Conservation (phyloP, 2,888 invertebrate genomes). For the Tetropium fuscum region DNA sequence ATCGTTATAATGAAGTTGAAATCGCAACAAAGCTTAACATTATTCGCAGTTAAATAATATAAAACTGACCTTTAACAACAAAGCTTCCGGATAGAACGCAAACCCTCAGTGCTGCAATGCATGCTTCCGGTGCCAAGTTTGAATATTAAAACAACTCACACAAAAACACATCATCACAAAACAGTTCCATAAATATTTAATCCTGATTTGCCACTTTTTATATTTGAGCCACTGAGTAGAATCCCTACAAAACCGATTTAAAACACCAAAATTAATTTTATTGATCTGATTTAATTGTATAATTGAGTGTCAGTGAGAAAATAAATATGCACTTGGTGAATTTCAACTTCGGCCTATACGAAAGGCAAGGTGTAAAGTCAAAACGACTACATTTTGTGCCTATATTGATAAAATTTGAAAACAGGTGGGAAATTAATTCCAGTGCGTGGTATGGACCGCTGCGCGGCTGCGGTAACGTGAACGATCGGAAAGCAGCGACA, state of each 20-base stretch:
- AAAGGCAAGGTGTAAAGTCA: background rate
- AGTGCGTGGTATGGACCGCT: background rate
- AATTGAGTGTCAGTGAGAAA: background rate
- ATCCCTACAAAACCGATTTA: background rate
- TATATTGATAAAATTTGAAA: conserved; percentile 17
- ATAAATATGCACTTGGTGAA: background rate
- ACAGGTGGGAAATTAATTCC: conserved; percentile 31
- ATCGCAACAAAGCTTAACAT: conserved; percentile 6
- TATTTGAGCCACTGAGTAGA: background rate
- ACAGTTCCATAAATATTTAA: background rate
- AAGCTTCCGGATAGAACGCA: conserved; percentile 37
- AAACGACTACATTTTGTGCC: conserved; percentile 23
- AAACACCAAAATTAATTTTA: background rate
- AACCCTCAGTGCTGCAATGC: conserved; percentile 38
- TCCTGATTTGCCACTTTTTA: background rate
- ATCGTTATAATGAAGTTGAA: too few relatives aligned
- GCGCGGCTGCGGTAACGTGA: background rate
- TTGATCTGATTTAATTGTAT: too few relatives aligned
- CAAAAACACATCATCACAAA: conserved; percentile 34
- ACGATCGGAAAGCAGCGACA: conserved; percentile 17
- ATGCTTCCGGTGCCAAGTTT: conserved; percentile 42
- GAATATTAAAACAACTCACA: conserved; percentile 32
- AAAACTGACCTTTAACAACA: conserved; percentile 45
- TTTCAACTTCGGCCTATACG: conserved; percentile 2
- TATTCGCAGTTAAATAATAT: background rate